Percentiles rank a stretch among this genome's conserved stretches.
phyloP scores from a whole-genome alignment of 1,140 invertebrate genomes.

The Atta colombica region DNA sequence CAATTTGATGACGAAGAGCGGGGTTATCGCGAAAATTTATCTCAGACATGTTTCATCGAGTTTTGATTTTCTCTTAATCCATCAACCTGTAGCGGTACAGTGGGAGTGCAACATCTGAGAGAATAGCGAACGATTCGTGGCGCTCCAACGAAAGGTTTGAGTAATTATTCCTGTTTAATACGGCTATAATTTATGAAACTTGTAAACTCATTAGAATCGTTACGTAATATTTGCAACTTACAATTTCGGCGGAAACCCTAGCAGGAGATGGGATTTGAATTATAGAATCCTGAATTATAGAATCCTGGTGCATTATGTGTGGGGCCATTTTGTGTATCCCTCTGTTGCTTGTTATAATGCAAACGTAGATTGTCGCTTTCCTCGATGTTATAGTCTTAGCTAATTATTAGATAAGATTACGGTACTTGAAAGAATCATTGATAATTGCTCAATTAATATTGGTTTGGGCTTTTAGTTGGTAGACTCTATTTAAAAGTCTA shows the following conservation, averaged over 20 bases:
- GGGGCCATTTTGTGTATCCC: neutral
- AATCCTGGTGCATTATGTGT: neutral
- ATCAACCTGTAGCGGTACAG: neutral
- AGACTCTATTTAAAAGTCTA: slow-evolving; percentile 48
- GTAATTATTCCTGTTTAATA: slow-evolving; percentile 33
- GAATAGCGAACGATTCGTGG: slow-evolving; percentile 15
- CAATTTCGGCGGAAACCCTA: neutral
- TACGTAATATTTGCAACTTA: slow-evolving; percentile 9
- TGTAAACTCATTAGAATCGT: slow-evolving; percentile 9
- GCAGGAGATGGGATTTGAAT: neutral
- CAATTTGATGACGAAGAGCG: neutral
- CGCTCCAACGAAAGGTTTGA: slow-evolving; percentile 13
- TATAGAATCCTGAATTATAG: neutral
- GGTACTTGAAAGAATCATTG: slow-evolving; percentile 11
- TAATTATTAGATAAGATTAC: slow-evolving; percentile 25
- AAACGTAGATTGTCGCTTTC: neutral
- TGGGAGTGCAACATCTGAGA: neutral
- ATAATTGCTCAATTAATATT: slow-evolving; percentile 53
- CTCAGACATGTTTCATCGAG: neutral
- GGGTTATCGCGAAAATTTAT: neutral
- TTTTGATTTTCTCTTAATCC: slow-evolving; percentile 22
- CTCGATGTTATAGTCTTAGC: neutral
- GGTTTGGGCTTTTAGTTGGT: slow-evolving; percentile 28
- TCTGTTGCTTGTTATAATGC: neutral
- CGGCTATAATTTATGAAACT: slow-evolving; percentile 34